A percentile compares a stretch with the other conserved stretches of the same genome.
These are phyloP conservation scores for Poeciliopsis turneri DNA, from an alignment of 2,797 vertebrate species.

Conservation along the genomic window DNA sequence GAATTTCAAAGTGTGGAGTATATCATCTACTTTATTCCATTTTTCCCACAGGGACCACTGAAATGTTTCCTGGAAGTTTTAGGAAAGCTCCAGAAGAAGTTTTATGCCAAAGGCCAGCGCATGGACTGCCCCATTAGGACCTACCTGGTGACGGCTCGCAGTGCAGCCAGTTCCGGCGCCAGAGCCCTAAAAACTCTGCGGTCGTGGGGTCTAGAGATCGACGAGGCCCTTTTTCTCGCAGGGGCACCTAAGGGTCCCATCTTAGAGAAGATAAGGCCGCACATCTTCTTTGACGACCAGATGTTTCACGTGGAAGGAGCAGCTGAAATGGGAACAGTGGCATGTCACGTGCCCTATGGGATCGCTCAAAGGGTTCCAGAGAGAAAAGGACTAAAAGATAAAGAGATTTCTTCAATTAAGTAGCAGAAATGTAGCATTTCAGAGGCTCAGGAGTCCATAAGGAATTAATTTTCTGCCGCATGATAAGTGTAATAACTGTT, in stretches of 20 bases:
- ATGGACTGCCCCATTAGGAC: constrained; percentile 90
- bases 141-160: constrained; percentile 93
- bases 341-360: constrained; percentile 88
- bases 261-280: constrained; percentile 91
- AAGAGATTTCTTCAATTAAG: constrained; percentile 37
- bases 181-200: constrained; percentile 92
- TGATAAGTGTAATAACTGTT: not conserved
- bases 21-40: not conserved
- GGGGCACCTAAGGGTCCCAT: constrained; percentile 94
- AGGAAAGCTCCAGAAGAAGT: constrained; percentile 71
- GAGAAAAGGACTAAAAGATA: constrained; percentile 52
- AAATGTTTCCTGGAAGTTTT: constrained; percentile 72
- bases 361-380: constrained; percentile 78
- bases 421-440: constrained; percentile 23
- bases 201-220: constrained; percentile 94
- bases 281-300: constrained; percentile 97
- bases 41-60: constrained; percentile 71
- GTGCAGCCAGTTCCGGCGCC: constrained; percentile 92
- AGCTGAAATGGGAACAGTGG: constrained; percentile 89
- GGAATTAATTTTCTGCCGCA: not conserved
- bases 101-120: constrained; percentile 71
- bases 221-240: constrained; percentile 94
- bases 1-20: not conserved
- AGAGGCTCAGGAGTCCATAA: not conserved
- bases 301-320: constrained; percentile 95